Base-by-base conservation (phyloP, 2,888 invertebrate genomes). In the Lysandra bellargus region DNA sequence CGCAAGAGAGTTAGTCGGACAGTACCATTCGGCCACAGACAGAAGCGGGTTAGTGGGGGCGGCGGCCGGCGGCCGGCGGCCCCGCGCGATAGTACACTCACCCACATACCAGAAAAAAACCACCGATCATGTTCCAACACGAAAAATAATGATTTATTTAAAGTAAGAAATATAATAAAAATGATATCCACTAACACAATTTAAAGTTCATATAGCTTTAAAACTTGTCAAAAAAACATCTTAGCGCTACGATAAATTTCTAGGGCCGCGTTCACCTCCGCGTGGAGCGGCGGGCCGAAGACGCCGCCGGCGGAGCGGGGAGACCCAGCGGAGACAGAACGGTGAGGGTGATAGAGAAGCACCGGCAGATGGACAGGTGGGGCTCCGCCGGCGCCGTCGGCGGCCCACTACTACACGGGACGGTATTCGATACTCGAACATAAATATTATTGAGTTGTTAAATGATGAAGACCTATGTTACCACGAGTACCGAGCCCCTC, bases 81-180 rank as follows among this genome's bases (percentile, higher is more conserved):
- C 69, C 69, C 69, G 69, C 69, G 33, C 33, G 80, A 93, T 92
- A 92, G 93, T 94, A 94, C 94, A 92, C 92, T 86, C 89, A 88
- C 85, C 92, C 92, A 91, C 84, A 88, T 84, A 91, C 92, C 92
- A 93, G 86, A 90, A 88, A 90, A 88, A 93, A 92, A 92, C 90
- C 90, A 91, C 90, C 86, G 85, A 84, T 91, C 87, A 86, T 88
- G 86, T 87, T 88, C 91, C 91, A 93, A 92, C 90, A 90, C 88
- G 89, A 87, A 89, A 85, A 88, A 88, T 89, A 79, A 79, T 88
- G 89, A 88, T 94, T 94, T 93, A 93, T 94, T 93, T 74, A 89
- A 86, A 84, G 85, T 88, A 88, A 88, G 88, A 87, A 89, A 89
- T 89, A 90, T 88, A 91, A 89, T 92, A 91, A 86, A 75, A 88